phyloP scores from a whole-genome alignment of 2,113 vertebrate genomes.

The Rhineura floridana region DNA sequence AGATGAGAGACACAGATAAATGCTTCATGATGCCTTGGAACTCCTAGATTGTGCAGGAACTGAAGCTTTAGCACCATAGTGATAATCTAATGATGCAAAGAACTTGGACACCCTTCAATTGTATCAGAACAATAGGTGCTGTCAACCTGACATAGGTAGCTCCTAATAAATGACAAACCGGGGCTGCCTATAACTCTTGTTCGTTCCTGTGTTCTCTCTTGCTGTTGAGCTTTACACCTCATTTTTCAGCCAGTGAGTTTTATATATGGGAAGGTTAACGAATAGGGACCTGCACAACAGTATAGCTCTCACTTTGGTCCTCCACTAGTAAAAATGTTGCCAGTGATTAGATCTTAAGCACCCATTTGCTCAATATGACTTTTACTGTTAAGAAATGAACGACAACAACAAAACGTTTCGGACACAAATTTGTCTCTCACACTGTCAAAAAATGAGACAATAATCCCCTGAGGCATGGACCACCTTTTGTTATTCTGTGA shows the following conservation, averaged over 20 bases:
- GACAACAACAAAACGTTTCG: not conserved
- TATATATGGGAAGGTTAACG: not conserved
- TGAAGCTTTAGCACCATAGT: slow-evolving; percentile 49
- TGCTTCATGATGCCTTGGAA: slow-evolving; percentile 36
- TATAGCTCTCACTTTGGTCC: not conserved
- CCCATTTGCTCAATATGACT: not conserved
- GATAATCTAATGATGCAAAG: slow-evolving; percentile 74
- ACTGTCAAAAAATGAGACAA: not conserved
- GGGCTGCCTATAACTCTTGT: not conserved
- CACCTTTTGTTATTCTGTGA: not conserved
- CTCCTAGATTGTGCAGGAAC: slow-evolving; percentile 51
- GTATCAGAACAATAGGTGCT: slow-evolving; percentile 65
- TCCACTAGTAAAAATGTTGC: not conserved
- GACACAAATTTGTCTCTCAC: not conserved
- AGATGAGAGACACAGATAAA: slow-evolving; percentile 69
- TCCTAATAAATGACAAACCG: slow-evolving; percentile 17
- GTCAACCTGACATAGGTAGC: slow-evolving; percentile 48
- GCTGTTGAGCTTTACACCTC: not conserved
- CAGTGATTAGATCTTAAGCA: not conserved
- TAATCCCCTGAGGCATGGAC: not conserved
- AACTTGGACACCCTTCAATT: slow-evolving; percentile 66
- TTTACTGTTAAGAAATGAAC: slow-evolving; percentile 1
- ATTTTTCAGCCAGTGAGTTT: not conserved
- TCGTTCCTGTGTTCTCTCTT: not conserved
- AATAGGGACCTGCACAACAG: not conserved